Base-by-base conservation (phyloP, 1,140 invertebrate genomes). In the Lepidurus packardi region DNA sequence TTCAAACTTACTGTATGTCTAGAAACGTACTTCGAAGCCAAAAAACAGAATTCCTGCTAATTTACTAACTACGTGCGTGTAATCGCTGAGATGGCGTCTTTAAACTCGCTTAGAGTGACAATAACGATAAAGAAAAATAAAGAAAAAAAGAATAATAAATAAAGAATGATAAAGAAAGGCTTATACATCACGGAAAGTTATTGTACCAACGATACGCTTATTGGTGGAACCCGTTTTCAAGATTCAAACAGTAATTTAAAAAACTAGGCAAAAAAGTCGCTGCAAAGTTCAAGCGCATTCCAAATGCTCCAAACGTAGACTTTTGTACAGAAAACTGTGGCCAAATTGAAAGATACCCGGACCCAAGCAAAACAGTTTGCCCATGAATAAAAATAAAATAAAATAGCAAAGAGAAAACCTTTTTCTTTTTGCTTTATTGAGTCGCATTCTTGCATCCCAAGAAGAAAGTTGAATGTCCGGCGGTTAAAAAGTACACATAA, bases 401-500 rank as follows among this genome's bases (percentile, higher is more conserved):
- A 65, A 65, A 65, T 65, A 65, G 6, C 53, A 13, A 65, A 65
- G 53, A 8, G 16, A 65, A n/a, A n/a, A 4, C 7, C 16, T 65
- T 65, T 13, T 11, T 21, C 53, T 3, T 65, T 16, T 21, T 7
- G 16, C 53, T 21, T 65, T 65, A 1, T 21, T 65, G 9, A 65
- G 53, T 65, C 53, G n/a, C 53, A 65, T 65, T 21, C 53, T 65
- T 65, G 6, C 53, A 13, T 9, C 53, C 16, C n/a, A 34, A 7
- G 53, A 65, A 65, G 53, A 65, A 65, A 65, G 53, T 65, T 65
- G 53, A 65, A 65, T 21, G 53, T 13, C 53, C 53, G 53, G 21
- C 53, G 16, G 53, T 13, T 65, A 65, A 65, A 8, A 21, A 21
- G 53, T 65, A 9, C 53, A 65, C 53, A 65, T 65, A 65, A 65